Base-by-base conservation (phyloP, 2,797 vertebrate genomes). In the Sebastes hubbsi region DNA sequence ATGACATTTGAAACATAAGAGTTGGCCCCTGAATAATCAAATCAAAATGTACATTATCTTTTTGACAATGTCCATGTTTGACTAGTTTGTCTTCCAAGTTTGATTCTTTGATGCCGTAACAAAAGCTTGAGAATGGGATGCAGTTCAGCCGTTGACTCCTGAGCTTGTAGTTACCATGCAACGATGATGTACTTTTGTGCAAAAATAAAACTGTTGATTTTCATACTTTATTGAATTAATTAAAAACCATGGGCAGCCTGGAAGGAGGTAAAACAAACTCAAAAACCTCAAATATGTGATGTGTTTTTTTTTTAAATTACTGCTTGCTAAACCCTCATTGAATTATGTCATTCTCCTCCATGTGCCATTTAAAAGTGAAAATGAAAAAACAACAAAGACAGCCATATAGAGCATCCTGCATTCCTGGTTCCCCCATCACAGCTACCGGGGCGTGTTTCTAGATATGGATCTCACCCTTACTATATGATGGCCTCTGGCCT, bases 201-300 rank as follows among this genome's bases (percentile, higher is more conserved):
- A 71, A 68, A 71, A 68, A 76, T 58, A 77, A 52, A 83, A 72
- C 22, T 11, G 71, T 63, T 30, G n/a, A 72, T 74, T 71, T 67
- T 86, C 25, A 59, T 22, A 64, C 49, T 72, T 3, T 75, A 46
- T 18, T 72, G 65, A 85, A 82, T 84, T 61, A 77, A 83, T 82
- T 69, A 80, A 60, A 86, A 83, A 71, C 10, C 62, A 36, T 1
- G 16, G 69, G 62, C 12, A 56, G 58, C 29, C 38, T 76, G 63
- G 65, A 88, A 76, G 22, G 3, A 70, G 59, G 22, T 22, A n/a
- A 72, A 68, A 65, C 38, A 38, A 27, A 60, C 81, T 76, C 2
- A 72, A 61, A 70, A 73, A 75, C 12, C 27, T 52, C 27, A 66
- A 77, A 55, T 66, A 9, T 60, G 13, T 30, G 7, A 76, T 32